Evolutionary conservation across 1,140 invertebrate species (phyloP).

Genomic region (Drosophila parabipectinata): DNA sequence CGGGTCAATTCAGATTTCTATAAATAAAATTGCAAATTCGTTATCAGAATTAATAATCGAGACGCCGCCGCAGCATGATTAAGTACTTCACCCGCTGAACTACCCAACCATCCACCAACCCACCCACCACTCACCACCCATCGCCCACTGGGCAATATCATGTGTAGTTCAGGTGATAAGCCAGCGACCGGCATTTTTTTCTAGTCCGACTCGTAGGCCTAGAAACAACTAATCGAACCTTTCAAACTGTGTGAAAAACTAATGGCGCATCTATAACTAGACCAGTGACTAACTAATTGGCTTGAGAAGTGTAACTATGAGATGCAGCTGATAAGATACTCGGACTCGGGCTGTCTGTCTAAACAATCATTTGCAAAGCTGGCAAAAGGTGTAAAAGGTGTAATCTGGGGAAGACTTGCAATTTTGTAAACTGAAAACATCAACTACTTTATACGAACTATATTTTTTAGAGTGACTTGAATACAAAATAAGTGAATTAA

Average conservation of each 20-base stretch:
- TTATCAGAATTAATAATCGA: slow-evolving; percentile 67
- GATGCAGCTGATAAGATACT: slow-evolving; percentile 30
- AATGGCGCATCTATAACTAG: slow-evolving; percentile 54
- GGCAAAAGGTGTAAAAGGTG: not conserved
- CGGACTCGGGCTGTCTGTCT: slow-evolving; percentile 20
- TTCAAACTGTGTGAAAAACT: slow-evolving; percentile 24
- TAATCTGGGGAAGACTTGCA: not conserved
- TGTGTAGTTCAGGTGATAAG: slow-evolving; percentile 60
- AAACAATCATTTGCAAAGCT: slow-evolving; percentile 3
- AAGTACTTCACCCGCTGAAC: slow-evolving; percentile 22
- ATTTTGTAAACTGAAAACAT: not conserved
- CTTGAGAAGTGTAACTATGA: slow-evolving; percentile 37
- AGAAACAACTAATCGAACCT: slow-evolving; percentile 34
- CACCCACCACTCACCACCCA: slow-evolving; percentile 6
- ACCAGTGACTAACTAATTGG: slow-evolving; percentile 48
- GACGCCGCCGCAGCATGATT: slow-evolving; percentile 68
- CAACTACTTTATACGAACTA: not conserved
- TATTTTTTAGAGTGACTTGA: too few relatives aligned
- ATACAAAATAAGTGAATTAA: too few relatives aligned
- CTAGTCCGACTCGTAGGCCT: slow-evolving; percentile 22
- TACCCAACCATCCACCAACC: not conserved
- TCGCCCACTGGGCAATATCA: slow-evolving; percentile 43
- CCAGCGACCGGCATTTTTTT: slow-evolving; percentile 12
- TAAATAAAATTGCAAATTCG: slow-evolving; percentile 64
- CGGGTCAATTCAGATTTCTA: slow-evolving; percentile 60